Conservation (phyloP, 2,797 vertebrate genomes). For the Melanotaenia trifasciata region DNA sequence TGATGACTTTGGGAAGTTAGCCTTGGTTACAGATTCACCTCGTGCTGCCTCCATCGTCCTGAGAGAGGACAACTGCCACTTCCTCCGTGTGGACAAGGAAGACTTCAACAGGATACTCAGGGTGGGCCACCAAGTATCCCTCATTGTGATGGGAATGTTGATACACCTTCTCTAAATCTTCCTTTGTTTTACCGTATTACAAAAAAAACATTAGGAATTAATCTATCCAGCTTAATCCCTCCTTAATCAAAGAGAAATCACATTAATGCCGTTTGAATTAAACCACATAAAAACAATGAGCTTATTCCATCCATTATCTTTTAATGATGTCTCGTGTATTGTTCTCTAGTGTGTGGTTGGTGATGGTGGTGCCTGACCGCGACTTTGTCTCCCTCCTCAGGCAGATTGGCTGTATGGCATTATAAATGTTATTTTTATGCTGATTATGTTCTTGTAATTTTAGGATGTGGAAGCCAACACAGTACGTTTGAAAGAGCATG, state of each 20-base stretch:
- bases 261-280: not conserved
- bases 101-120: constrained; percentile 98
- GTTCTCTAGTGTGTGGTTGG: not conserved
- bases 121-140: constrained; percentile 74
- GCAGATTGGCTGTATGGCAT: constrained; percentile 25
- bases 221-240: not conserved
- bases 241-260: no score
- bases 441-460: constrained; percentile 44
- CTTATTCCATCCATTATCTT: not conserved
- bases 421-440: not conserved
- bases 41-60: constrained; percentile 96
- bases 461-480: constrained; percentile 99
- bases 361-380: not conserved
- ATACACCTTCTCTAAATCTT: not conserved
- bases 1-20: constrained; percentile 97
- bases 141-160: not conserved
- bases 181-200: not conserved
- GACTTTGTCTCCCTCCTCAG: constrained; percentile 70
- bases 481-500: constrained; percentile 97
- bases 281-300: constrained; percentile 1
- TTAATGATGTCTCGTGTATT: constrained; percentile 1
- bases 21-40: constrained; percentile 95
- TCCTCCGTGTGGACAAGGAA: constrained; percentile 96
- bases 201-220: not conserved
- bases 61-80: constrained; percentile 97